phyloP scores from a whole-genome alignment of 1,140 invertebrate genomes.

The Myzus persicae region DNA sequence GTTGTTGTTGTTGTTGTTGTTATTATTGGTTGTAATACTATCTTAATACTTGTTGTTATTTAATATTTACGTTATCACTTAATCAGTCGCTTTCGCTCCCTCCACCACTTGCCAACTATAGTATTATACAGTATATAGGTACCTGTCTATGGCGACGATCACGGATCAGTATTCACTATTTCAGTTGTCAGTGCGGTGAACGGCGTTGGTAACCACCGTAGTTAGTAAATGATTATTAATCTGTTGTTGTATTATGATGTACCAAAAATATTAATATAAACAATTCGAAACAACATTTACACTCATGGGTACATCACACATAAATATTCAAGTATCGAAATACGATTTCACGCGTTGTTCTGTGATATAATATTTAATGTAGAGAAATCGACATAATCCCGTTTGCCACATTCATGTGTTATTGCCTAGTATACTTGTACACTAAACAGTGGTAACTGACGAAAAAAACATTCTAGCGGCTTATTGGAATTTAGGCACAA shows the following conservation, averaged over 20 bases:
- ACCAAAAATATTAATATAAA: neutral
- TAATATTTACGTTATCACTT: neutral
- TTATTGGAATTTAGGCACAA: neutral
- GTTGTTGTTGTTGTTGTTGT: neutral
- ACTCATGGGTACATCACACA: neutral
- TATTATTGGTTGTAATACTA: neutral
- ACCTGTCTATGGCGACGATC: too few relatives aligned
- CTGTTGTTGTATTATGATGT: neutral
- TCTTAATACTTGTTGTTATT: constrained; percentile 9
- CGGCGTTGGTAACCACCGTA: too few relatives aligned
- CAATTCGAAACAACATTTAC: neutral
- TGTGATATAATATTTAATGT: neutral
- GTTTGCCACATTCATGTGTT: neutral
- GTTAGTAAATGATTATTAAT: too few relatives aligned
- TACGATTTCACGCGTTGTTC: neutral
- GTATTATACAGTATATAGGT: too few relatives aligned
- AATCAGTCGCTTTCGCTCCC: neutral
- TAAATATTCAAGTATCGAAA: neutral
- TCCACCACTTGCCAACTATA: neutral
- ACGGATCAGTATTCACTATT: too few relatives aligned
- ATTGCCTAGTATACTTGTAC: neutral
- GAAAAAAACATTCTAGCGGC: neutral
- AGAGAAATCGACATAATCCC: neutral
- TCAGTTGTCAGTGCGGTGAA: too few relatives aligned
- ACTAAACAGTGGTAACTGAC: neutral